phyloP scores from a whole-genome alignment of 2,888 invertebrate species.

The Acronicta aceris region DNA sequence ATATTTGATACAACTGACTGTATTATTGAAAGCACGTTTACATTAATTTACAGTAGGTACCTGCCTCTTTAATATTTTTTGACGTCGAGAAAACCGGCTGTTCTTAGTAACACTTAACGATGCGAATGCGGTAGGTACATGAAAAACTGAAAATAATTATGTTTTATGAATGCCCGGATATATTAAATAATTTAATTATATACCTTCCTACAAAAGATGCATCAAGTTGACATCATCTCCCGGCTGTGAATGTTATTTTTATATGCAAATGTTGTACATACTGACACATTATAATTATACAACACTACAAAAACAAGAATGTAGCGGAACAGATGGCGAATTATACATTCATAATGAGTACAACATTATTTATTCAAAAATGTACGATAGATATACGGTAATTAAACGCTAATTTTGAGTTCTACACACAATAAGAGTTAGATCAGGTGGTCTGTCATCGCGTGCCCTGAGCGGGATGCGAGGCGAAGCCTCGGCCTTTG shows the following conservation, averaged over 20 bases:
- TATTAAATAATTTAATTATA: slow-evolving; percentile 45
- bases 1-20: too few relatives aligned
- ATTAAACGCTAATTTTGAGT: background rate
- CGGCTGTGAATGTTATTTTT: slow-evolving; percentile 42
- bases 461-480: too few relatives aligned
- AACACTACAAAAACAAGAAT: slow-evolving; percentile 37
- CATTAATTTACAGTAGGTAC: too few relatives aligned
- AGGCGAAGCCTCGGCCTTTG: too few relatives aligned
- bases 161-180: slow-evolving; percentile 48
- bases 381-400: slow-evolving; percentile 4
- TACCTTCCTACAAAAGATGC: slow-evolving; percentile 30
- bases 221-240: slow-evolving; percentile 50
- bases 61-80: too few relatives aligned
- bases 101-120: slow-evolving; percentile 1
- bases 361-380: slow-evolving; percentile 10
- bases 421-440: background rate
- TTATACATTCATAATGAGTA: slow-evolving; percentile 27
- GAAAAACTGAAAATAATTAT: slow-evolving; percentile 36
- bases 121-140: background rate
- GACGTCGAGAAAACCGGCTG: slow-evolving; percentile 19
- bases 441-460: too few relatives aligned
- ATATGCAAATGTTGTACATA: slow-evolving; percentile 49
- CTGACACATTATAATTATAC: slow-evolving; percentile 44
- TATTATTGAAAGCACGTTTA: too few relatives aligned
- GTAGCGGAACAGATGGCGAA: slow-evolving; percentile 38